Evolutionary conservation across 2,113 vertebrate species (phyloP), one percentile per base, ranked within the genome.

Genomic region (Chinchilla lanigera): DNA sequence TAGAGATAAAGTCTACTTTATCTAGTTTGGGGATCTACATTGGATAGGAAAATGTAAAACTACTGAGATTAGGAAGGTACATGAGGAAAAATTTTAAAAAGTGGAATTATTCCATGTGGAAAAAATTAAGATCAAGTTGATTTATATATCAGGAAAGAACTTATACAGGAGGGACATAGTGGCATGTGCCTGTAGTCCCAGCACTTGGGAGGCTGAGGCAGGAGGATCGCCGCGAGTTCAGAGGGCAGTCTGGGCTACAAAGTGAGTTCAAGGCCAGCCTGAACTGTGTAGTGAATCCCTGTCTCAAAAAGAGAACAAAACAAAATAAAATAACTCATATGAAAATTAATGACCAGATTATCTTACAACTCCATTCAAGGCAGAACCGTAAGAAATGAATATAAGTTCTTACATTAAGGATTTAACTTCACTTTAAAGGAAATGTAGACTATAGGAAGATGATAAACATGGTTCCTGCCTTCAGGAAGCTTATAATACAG

Each of bases 41-140:
- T 61, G 33, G 69, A 67, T 82, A 73, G 65, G n/a, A 75, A 78
- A 96, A 90, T 94, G 22, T 54, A 94, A 93, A 94, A 86, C 65
- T 83, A 82, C 65, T 65, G 93, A 92, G 41, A n/a, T 56, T 75
- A 26, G 24, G 33, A 26, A 95, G 61, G 58, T 71, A 52, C 13
- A 5, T 87, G 52, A 88, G 47, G 52, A 93, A 96, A 93, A 94
- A 82, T 63, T 88, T 86, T 93, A 60, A 58, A 90, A 97, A 60
- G 33, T 88, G 54, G 28, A 89, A 61, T 90, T 80, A 93, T 47
- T 87, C 63, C 60, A 9, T 71, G 1, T 83, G 35, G 30, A 89
- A 95, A 77, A 93, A 52, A 75, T 20, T 84, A 44, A 86, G 54
- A 11, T 30, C 41, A 84, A 65, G 6, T 93, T 90, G 78, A 11